Base-by-base conservation (phyloP, 2,113 vertebrate genomes). In the Cyprinus carpio region DNA sequence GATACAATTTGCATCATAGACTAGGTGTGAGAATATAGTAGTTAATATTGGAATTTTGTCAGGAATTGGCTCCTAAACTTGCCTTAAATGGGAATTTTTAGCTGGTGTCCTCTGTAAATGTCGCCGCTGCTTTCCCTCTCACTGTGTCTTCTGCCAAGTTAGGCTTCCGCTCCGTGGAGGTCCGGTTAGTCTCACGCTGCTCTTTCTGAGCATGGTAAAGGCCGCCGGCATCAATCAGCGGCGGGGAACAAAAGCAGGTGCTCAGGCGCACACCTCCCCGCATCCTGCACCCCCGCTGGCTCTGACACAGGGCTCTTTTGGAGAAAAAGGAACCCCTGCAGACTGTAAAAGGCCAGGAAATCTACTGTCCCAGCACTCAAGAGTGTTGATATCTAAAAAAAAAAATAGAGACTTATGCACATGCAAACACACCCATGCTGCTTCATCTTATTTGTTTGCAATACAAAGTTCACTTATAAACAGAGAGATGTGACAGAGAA, bases 361-460 rank as follows among this genome's bases (percentile, higher is more conserved):
- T 89, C 96, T 97, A 85, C 97, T 95, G 71, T 98, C 98, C 76
- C 97, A 96, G 90, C 97, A 88, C 96, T 99, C 85, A 97, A 98
- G 92, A 98, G 96, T 64, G 96, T 98, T 43, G 97, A 96, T 92
- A 92, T 98, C 77, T 97, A 67, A 81, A 23, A 29, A 51, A 49
- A 37, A 5, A 37, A 40, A 46, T 10, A 16, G 25, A 9, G 9
- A 49, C 9, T 29, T 31, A 6, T 12, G 46, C 62, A 67, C 18
- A 67, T 31, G 2, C 29, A 46, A 65, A 31, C 25, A 20, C 1
- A 6, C 6, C 9, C 20, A 49, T 23, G 34, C 20, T 12, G 20
- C 67, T 37, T 40, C 9, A 67, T 16, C 12, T 9, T 37, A 46
- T 71, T 87, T 85, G 72, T 87, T 75, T 80, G 34, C 75, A 84